Percentiles rank a stretch among this genome's conserved stretches.
phyloP scores from a whole-genome alignment of 1,140 invertebrate genomes.

The Thaumetopoea pityocampa region DNA sequence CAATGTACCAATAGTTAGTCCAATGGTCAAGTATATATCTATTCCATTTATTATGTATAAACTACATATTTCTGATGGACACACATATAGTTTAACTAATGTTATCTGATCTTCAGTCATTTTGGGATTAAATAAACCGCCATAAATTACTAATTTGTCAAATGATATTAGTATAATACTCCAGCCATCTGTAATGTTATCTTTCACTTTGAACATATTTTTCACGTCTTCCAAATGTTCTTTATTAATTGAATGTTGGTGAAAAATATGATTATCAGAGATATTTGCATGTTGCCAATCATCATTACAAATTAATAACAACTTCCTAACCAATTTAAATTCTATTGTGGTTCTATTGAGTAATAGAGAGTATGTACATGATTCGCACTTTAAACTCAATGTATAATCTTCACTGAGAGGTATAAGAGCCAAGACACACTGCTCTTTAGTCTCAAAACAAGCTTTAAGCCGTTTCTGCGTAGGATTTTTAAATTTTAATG shows the following conservation, averaged over 20 bases:
- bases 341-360: constrained; percentile 32
- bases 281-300: constrained; percentile 7
- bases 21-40: constrained; percentile 31
- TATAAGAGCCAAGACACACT: constrained; percentile 21
- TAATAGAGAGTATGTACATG: constrained; percentile 27
- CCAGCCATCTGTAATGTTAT: constrained; percentile 15
- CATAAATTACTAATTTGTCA: constrained; percentile 42
- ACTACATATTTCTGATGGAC: constrained; percentile 42
- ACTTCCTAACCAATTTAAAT: constrained; percentile 26
- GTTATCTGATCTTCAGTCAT: constrained; percentile 10
- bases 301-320: constrained; percentile 12
- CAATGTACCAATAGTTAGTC: constrained; percentile 42
- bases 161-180: constrained; percentile 38
- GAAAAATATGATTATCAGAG: constrained; percentile 17
- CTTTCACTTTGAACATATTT: constrained; percentile 23
- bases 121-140: constrained; percentile 30
- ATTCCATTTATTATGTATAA: constrained; percentile 27
- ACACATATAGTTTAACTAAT: constrained; percentile 37
- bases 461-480: constrained; percentile 35
- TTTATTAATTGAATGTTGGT: constrained; percentile 18
- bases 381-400: constrained; percentile 34
- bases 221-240: constrained; percentile 24
- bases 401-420: constrained; percentile 21
- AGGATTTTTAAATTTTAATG: constrained; percentile 45
- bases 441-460: constrained; percentile 30